Base-by-base conservation (phyloP, 92 coral and sea anemone genomes). In the Heliopora coerulea region DNA sequence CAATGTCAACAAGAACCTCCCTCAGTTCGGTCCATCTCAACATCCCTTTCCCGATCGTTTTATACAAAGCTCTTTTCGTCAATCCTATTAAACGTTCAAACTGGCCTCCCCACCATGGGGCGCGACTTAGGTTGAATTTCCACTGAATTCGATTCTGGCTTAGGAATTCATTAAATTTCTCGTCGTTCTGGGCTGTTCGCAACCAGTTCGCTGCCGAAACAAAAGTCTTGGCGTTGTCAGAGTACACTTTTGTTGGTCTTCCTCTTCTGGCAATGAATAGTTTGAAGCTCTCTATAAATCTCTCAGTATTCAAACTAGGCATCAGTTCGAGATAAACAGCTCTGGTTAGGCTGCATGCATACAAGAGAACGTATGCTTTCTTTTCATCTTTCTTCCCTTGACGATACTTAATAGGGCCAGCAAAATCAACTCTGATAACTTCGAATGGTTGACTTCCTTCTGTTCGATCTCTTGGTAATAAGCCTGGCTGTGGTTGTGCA, bases 391-490 rank as follows among this genome's bases (percentile, higher is more conserved):
- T n/a, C n/a, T n/a, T n/a, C n/a, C n/a, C n/a, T n/a, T n/a, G n/a
- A n/a, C n/a, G 59, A 40, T 35, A 67, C 42, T 67, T 30, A 3
- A 40, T 41, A 54, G 74, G 58, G 3, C 74, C 74, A 5, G 74
- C 59, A 20, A 67, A 67, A 12, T 37, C 42, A 5, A 37, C 42
- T 5, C 42, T 12, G 6, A 37, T 12, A 5, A 12, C 42, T 37
- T 44, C 33, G 50, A 44, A 67, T 10, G 59, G 30, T 14, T 2
- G 24, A 17, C 19, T 23, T 28, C 14, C 3, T 3, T 37, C 42
- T 12, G n/a, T n/a, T n/a, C n/a, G n/a, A n/a, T n/a, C n/a, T n/a
- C n/a, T n/a, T n/a, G n/a, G n/a, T n/a, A n/a, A n/a, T n/a, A n/a
- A n/a, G n/a, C n/a, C n/a, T n/a, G n/a, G n/a, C n/a, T n/a, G n/a